Conservation (phyloP, 2,888 invertebrate species). For the Diadromus collaris region DNA sequence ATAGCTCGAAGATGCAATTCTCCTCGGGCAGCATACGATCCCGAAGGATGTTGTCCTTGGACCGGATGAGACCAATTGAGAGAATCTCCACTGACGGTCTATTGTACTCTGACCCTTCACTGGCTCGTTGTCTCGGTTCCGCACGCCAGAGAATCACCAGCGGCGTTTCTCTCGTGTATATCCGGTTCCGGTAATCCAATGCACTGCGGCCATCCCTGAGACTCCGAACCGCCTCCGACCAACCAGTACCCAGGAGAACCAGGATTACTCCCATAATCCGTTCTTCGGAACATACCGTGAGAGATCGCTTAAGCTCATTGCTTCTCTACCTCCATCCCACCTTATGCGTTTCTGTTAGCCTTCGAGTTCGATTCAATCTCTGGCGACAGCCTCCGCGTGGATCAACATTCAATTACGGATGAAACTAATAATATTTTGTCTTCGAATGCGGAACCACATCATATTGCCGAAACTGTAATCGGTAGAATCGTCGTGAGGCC, state of each 20-base stretch:
- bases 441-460: background rate
- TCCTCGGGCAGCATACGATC: background rate
- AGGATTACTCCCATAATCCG: slow-evolving; percentile 61
- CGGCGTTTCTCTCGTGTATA: slow-evolving; percentile 44
- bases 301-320: slow-evolving; percentile 51
- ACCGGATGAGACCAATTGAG: slow-evolving; percentile 33
- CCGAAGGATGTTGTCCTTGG: slow-evolving; percentile 2
- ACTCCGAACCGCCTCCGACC: slow-evolving; percentile 34
- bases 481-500: too few species aligned
- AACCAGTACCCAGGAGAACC: slow-evolving; percentile 46
- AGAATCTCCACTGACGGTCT: slow-evolving; percentile 10
- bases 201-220: slow-evolving; percentile 33
- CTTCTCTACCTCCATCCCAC: slow-evolving; percentile 25
- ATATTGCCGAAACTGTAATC: too few species aligned
- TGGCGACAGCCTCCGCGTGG: background rate
- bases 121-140: slow-evolving; percentile 25
- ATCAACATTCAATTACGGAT: background rate
- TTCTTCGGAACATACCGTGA: slow-evolving; percentile 54
- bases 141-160: slow-evolving; percentile 28
- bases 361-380: background rate
- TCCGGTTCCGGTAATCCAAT: slow-evolving; percentile 57
- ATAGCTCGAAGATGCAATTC: slow-evolving; percentile 13
- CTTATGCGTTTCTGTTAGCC: background rate
- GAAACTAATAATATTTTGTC: background rate
- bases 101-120: slow-evolving; percentile 34